Percentiles rank a stretch among this genome's conserved stretches.
Conservation (phyloP, 2,888 invertebrate genomes). For the Ormyrus rosae region DNA sequence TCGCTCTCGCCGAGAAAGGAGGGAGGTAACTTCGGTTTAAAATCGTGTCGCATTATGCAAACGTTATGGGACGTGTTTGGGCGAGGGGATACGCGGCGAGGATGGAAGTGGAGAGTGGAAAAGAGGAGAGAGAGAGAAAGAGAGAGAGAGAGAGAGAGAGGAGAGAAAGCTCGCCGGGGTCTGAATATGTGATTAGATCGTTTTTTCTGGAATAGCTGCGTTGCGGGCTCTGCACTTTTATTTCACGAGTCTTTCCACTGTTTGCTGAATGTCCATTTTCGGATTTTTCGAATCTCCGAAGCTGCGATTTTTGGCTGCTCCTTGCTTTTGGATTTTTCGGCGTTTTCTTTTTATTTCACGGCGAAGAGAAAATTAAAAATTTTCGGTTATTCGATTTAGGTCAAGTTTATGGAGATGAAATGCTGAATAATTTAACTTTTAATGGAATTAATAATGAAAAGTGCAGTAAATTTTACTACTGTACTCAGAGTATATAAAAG, state of each 20-base stretch:
- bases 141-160: slow-evolving; percentile 8
- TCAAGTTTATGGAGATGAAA: too few relatives aligned
- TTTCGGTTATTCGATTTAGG: too few relatives aligned
- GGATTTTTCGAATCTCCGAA: not conserved
- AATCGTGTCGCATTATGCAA: slow-evolving; percentile 57
- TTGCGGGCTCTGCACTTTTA: slow-evolving; percentile 16
- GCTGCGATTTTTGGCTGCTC: not conserved
- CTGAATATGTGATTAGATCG: slow-evolving; percentile 55
- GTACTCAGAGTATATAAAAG: too few relatives aligned
- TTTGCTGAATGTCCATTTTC: slow-evolving; percentile 5
- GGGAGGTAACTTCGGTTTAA: slow-evolving; percentile 40
- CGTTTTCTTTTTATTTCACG: too few relatives aligned
- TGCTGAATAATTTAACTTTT: too few relatives aligned
- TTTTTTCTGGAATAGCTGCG: slow-evolving; percentile 11
- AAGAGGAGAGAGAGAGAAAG: not conserved
- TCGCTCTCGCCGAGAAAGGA: not conserved
- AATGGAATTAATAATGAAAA: too few relatives aligned
- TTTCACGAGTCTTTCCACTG: slow-evolving; percentile 15
- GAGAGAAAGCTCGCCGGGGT: not conserved
- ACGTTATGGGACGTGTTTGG: slow-evolving; percentile 50
- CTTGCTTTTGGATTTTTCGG: not conserved
- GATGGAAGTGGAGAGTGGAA: not conserved
- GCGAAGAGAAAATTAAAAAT: too few relatives aligned
- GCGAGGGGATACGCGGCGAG: not conserved
- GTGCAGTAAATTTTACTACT: too few relatives aligned